Conservation (phyloP, 2,888 invertebrate genomes). For the Synanthedon formicaeformis region DNA sequence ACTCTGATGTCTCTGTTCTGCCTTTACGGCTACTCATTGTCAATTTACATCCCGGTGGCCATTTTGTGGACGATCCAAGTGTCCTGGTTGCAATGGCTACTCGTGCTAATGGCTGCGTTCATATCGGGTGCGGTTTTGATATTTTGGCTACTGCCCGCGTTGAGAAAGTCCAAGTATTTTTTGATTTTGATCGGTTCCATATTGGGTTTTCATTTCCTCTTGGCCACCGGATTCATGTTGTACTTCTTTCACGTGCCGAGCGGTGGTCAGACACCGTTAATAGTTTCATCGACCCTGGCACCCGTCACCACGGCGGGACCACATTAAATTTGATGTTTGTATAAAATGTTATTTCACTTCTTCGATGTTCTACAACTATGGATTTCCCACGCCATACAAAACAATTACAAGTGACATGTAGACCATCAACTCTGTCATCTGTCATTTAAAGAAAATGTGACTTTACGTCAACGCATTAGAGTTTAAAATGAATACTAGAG, state of each 20-base stretch:
- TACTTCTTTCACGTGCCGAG: conserved; percentile 80
- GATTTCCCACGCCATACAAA: too few relatives aligned
- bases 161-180: conserved; percentile 72
- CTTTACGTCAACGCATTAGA: too few relatives aligned
- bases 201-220: conserved; percentile 79
- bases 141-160: conserved; percentile 82
- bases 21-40: conserved; percentile 94
- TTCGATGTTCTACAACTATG: too few relatives aligned
- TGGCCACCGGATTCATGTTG: conserved; percentile 89
- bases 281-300: background rate
- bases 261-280: conserved; percentile 7
- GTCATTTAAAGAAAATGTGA: too few relatives aligned
- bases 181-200: conserved; percentile 68
- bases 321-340: background rate
- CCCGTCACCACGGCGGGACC: background rate
- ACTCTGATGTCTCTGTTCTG: conserved; percentile 89
- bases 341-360: too few relatives aligned
- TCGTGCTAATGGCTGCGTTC: conserved; percentile 84
- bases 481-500: too few relatives aligned
- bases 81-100: conserved; percentile 86
- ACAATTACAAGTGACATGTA: too few relatives aligned
- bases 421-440: too few relatives aligned
- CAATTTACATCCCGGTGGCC: conserved; percentile 94
- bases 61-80: conserved; percentile 91
- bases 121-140: conserved; percentile 89